Conservation (phyloP, 2,113 vertebrate species). For the Eudyptes chrysolophus region DNA sequence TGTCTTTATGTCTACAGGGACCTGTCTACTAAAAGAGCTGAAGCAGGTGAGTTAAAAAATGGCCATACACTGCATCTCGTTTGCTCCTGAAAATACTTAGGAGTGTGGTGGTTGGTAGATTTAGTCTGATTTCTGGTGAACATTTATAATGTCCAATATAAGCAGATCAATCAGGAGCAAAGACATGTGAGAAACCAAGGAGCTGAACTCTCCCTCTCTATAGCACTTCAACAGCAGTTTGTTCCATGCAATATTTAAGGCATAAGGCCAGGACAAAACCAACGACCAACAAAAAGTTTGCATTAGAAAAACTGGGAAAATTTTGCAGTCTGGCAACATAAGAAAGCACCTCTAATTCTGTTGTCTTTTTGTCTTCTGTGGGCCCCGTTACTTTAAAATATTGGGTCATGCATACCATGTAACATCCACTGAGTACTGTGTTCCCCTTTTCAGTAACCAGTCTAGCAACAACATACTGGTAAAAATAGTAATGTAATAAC, state of each 20-base stretch:
- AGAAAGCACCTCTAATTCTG: not conserved
- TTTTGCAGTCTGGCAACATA: not conserved
- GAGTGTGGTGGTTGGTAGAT: not conserved
- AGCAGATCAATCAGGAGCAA: not conserved
- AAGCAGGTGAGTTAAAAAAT: not conserved
- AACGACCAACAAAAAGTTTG: not conserved
- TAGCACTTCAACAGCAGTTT: not conserved
- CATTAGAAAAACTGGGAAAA: not conserved
- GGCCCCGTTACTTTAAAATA: not conserved
- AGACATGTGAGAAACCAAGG: not conserved
- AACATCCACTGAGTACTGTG: not conserved
- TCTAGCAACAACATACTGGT: not conserved
- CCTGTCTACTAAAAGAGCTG: not conserved
- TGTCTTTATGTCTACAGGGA: not conserved
- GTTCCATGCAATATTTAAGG: not conserved
- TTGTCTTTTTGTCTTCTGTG: not conserved
- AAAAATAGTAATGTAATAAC: not conserved
- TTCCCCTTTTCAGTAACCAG: not conserved
- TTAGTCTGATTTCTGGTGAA: not conserved
- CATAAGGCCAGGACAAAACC: not conserved
- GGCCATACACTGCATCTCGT: not conserved
- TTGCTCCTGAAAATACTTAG: not conserved
- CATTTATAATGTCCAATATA: not conserved
- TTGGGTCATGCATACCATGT: fast-evolving
- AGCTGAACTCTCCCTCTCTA: not conserved